Evolutionary conservation across 2,113 vertebrate genomes (phyloP).

Genomic region (Phaetusa simplex): DNA sequence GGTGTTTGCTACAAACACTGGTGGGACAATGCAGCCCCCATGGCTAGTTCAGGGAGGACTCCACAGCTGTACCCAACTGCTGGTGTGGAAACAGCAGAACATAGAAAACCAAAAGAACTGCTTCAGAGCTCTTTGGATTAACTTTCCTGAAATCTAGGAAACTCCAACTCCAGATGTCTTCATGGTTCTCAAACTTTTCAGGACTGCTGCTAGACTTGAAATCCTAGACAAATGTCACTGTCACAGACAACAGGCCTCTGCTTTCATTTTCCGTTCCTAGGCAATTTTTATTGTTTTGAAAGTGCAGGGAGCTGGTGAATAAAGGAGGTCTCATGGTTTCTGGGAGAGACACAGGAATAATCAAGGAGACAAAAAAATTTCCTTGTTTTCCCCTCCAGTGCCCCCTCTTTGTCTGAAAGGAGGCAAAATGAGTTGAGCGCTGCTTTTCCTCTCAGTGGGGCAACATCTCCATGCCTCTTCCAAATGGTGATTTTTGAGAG

Average conservation of each 20-base stretch:
- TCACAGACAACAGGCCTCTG: neutral
- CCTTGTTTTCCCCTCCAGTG: neutral
- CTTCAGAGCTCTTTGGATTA: neutral
- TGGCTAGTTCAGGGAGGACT: neutral
- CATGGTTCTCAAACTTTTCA: neutral
- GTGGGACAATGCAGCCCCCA: neutral
- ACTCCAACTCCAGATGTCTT: neutral
- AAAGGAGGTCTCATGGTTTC: neutral
- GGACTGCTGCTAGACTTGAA: neutral
- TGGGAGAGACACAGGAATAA: neutral
- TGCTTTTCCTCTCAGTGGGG: neutral
- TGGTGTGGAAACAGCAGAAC: neutral
- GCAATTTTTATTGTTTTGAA: neutral
- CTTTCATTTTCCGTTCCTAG: neutral
- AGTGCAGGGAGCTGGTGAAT: neutral
- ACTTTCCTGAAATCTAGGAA: neutral
- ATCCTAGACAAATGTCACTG: neutral
- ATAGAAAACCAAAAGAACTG: neutral
- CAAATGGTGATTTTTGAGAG: neutral
- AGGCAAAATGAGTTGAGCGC: rapidly evolving
- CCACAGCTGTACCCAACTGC: neutral
- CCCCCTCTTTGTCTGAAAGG: neutral
- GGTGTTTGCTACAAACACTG: neutral
- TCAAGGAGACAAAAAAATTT: neutral
- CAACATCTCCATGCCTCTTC: neutral